These are phyloP conservation scores for Malurus melanocephalus DNA, from an alignment of 2,113 vertebrate species.

Conservation along the genomic window DNA sequence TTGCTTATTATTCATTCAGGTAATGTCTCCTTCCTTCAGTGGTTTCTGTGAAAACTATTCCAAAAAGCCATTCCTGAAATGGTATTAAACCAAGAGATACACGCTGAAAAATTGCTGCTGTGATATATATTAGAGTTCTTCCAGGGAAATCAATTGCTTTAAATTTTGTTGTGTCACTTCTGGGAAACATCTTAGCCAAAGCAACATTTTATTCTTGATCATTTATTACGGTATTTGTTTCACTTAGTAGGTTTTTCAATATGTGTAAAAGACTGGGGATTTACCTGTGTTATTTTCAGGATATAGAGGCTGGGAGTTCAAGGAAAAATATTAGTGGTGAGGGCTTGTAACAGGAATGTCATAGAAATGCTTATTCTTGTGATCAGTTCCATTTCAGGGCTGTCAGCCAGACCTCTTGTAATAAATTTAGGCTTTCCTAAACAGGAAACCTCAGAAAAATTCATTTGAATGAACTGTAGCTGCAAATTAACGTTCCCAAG, in stretches of 20 bases:
- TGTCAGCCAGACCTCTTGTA: background rate
- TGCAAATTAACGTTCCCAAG: background rate
- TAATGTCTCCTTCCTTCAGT: background rate
- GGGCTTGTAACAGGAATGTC: background rate
- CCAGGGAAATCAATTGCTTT: background rate
- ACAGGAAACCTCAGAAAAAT: conserved; percentile 33
- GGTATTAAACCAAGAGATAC: background rate
- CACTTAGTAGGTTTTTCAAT: background rate
- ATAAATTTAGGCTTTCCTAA: conserved; percentile 23
- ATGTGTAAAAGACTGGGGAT: background rate
- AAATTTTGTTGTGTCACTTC: background rate
- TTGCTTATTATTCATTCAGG: background rate
- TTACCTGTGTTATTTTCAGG: conserved; percentile 10
- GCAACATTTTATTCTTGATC: background rate
- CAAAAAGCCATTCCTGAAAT: background rate
- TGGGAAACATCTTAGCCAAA: background rate
- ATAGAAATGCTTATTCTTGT: background rate
- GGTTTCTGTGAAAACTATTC: background rate
- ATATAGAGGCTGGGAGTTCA: background rate
- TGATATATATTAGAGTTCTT: background rate
- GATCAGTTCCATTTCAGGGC: background rate
- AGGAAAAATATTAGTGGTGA: background rate
- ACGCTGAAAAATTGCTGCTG: background rate
- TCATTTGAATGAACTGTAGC: conserved; percentile 8
- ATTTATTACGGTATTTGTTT: background rate